Percentiles rank a stretch among this genome's conserved stretches.
Conservation (phyloP, 2,113 vertebrate species). For the Varanus salvator region DNA sequence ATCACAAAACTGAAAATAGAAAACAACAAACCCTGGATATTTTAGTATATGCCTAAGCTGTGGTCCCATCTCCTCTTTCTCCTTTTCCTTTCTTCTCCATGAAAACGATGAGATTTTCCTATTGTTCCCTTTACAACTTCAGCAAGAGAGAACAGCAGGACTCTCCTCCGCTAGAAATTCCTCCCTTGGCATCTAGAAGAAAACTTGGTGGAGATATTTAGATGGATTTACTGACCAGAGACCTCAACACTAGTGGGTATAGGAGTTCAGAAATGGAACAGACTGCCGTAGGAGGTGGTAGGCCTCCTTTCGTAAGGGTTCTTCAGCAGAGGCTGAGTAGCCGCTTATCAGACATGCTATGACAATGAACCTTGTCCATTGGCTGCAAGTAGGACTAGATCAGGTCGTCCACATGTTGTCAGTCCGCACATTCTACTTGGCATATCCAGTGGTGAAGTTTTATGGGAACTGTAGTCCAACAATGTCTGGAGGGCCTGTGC, state of each 20-base stretch:
- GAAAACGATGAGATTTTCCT: neutral
- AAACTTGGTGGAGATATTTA: neutral
- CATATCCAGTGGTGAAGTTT: too few relatives aligned
- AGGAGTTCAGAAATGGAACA: neutral
- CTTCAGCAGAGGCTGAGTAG: neutral
- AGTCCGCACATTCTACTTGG: too few relatives aligned
- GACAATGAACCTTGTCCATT: neutral
- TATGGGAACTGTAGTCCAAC: too few relatives aligned
- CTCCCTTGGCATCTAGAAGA: neutral
- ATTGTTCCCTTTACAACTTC: neutral
- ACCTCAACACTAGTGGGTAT: too few relatives aligned
- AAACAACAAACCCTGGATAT: neutral
- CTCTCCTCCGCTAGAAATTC: neutral
- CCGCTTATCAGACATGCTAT: neutral
- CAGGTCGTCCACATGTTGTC: too few relatives aligned
- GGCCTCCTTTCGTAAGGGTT: neutral
- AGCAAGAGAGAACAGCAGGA: too few relatives aligned
- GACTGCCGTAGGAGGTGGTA: neutral
- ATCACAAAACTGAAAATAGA: neutral
- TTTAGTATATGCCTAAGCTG: neutral
- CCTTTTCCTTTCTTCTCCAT: neutral
- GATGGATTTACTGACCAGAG: neutral
- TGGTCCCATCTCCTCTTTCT: neutral
- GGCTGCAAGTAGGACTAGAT: neutral
- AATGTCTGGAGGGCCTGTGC: too few relatives aligned